phyloP scores from a whole-genome alignment of 2,888 invertebrate species.

The Poecilobothrus nobilitatus region DNA sequence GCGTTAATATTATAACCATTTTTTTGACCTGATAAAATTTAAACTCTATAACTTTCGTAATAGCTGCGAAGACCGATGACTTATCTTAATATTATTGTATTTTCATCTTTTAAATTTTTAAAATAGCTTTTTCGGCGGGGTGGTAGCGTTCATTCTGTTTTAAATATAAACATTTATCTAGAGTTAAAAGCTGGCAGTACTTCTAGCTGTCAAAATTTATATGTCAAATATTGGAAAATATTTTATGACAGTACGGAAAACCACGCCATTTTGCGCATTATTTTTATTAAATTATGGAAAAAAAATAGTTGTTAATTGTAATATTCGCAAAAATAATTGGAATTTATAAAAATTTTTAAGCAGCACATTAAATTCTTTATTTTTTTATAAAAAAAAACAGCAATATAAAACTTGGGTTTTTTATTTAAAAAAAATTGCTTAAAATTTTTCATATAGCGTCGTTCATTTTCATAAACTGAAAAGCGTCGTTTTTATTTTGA shows the following conservation, averaged over 20 bases:
- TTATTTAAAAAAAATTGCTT: neutral
- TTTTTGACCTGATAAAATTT: no score
- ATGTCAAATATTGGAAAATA: neutral
- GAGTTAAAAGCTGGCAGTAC: neutral
- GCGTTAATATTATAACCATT: no score
- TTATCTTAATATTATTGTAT: no score
- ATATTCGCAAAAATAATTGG: neutral
- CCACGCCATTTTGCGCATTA: slow-evolving; percentile 6
- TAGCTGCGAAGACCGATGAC: no score
- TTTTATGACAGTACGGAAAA: neutral
- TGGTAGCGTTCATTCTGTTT: no score
- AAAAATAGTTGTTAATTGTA: neutral
- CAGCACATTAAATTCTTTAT: neutral
- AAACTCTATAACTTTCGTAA: no score
- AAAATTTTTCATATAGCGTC: no score
- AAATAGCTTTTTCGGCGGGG: no score
- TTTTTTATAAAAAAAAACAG: neutral
- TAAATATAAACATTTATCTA: no score
- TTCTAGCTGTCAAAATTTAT: neutral
- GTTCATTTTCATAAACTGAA: neutral
- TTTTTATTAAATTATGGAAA: neutral
- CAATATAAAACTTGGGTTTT: neutral
- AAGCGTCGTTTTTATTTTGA: neutral
- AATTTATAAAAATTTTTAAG: neutral
- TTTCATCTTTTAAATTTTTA: no score